A percentile compares a stretch with the other conserved stretches of the same genome.
Conservation (phyloP, 92 coral and sea anemone genomes). For the Nematostella vectensis region DNA sequence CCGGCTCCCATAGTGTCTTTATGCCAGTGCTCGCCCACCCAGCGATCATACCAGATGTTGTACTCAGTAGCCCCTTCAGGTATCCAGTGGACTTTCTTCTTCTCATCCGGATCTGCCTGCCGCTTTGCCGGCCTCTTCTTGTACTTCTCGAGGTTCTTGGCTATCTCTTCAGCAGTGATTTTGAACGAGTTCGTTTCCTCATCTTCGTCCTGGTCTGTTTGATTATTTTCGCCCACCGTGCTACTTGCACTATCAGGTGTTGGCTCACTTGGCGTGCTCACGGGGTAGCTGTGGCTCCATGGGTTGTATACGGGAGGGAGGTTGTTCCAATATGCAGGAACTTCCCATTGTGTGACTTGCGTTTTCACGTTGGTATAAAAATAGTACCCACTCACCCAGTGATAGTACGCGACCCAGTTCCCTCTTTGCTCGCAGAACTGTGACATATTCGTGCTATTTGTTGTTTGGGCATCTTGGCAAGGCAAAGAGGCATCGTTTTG, state of each 20-base stretch:
- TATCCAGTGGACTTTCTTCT: slow-evolving; percentile 77
- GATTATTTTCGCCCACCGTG: neutral
- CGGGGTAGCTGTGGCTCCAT: slow-evolving; percentile 19
- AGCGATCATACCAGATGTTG: slow-evolving; percentile 96
- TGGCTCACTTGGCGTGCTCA: neutral
- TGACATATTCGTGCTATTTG: neutral
- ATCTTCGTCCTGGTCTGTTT: slow-evolving; percentile 1
- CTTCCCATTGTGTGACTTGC: slow-evolving; percentile 76
- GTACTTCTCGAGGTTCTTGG: slow-evolving; percentile 33
- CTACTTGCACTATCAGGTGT: neutral
- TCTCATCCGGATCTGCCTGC: slow-evolving; percentile 78
- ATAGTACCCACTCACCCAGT: slow-evolving; percentile 60
- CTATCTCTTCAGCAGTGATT: slow-evolving; percentile 43
- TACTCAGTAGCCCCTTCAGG: slow-evolving; percentile 97
- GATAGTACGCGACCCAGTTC: slow-evolving; percentile 73
- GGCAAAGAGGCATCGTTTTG: neutral
- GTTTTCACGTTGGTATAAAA: slow-evolving; percentile 68
- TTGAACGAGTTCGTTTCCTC: slow-evolving; percentile 4
- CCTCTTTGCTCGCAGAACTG: slow-evolving; percentile 83
- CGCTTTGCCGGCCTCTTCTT: slow-evolving; percentile 66
- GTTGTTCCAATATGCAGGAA: slow-evolving; percentile 75
- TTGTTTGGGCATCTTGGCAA: neutral
- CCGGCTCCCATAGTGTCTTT: slow-evolving; percentile 12
- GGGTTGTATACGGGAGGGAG: slow-evolving; percentile 65
- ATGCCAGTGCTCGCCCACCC: slow-evolving; percentile 98